Base-by-base conservation (phyloP, 2,797 vertebrate species). In the Clamator glandarius region DNA sequence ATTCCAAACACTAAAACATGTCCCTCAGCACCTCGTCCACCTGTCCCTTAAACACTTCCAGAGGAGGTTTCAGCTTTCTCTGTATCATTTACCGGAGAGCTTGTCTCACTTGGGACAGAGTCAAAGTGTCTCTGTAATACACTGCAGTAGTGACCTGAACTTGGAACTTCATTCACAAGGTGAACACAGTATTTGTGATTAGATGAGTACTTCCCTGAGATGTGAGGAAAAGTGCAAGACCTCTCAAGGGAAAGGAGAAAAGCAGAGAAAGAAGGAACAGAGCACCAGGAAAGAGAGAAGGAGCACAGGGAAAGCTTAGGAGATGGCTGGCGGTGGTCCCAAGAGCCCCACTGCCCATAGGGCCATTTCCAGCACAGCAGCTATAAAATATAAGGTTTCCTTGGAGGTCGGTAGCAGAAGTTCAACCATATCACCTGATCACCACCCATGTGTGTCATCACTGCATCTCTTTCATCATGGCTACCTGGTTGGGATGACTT, bases 301-400 rank as follows among this genome's bases (percentile, higher is more conserved):
- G 62, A 66, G 24, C 25, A 20, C 5, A 70, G 10, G 13, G 2
- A 54, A 80, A 66, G 15, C 25, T 66, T 52, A 66, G 15, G 52
- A 62, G 1, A 13, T 25, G 42, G 26, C 3, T 74, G 33, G 9
- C 0, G 3, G 15, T 16, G 6, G 3, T 54, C 12, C 17, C 25
- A 54, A 25, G 33, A 36, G 24, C 19, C 11, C 28, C 10, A 10
- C 5, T 73, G 28, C 33, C 35, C 33, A 15, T 8, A 28, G 10
- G 68, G 11, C 12, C 29, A 24, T 29, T 35, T 15, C 10, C 39
- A 84, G 42, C 13, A 35, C 39, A 86, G 7, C 19, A 68, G 0
- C 23, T 39, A 15, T 54, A 24, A 62, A 42, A 24, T 25, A 29
- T 13, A 41, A 44, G 36, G 5, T 5, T 66, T 3, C 25, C 11